phyloP scores from a whole-genome alignment of 2,797 vertebrate species.

The Gila robusta region DNA sequence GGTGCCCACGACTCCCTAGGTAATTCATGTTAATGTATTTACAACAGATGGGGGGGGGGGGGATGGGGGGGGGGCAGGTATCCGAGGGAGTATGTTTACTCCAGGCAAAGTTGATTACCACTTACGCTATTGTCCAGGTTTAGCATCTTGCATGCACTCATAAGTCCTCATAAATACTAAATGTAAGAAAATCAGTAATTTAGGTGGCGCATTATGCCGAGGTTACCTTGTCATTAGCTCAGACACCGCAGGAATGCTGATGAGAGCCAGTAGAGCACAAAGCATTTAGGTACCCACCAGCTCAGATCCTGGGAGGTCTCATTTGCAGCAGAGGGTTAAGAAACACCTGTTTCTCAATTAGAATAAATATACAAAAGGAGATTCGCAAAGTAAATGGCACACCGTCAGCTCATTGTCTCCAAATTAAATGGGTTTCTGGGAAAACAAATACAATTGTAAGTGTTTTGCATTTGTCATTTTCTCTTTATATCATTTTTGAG shows the following conservation, averaged over 20 bases:
- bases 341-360: conserved; percentile 68
- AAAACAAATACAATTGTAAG: conserved; percentile 41
- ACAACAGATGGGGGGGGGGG: background rate
- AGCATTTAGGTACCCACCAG: conserved; percentile 31
- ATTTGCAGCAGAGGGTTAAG: conserved; percentile 58
- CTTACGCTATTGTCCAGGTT: conserved; percentile 59
- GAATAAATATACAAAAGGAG: conserved; percentile 53
- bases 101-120: conserved; percentile 67
- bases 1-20: too few species aligned
- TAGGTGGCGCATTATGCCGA: conserved; percentile 52
- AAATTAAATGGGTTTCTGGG: conserved; percentile 45
- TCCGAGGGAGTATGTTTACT: conserved; percentile 26
- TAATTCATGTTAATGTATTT: conserved; percentile 27
- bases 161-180: conserved; percentile 67
- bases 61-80: conserved; percentile 33
- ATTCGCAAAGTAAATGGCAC: conserved; percentile 46
- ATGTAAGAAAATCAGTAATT: conserved; percentile 67
- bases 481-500: conserved; percentile 24
- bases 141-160: conserved; percentile 65
- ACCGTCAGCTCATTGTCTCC: conserved; percentile 47
- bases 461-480: conserved; percentile 54
- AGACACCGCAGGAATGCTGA: conserved; percentile 64
- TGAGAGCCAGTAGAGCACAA: conserved; percentile 50
- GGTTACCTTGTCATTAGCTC: conserved; percentile 67
- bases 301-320: conserved; percentile 41